phyloP scores from a whole-genome alignment of 2,888 invertebrate species.

The Idaea straminata region DNA sequence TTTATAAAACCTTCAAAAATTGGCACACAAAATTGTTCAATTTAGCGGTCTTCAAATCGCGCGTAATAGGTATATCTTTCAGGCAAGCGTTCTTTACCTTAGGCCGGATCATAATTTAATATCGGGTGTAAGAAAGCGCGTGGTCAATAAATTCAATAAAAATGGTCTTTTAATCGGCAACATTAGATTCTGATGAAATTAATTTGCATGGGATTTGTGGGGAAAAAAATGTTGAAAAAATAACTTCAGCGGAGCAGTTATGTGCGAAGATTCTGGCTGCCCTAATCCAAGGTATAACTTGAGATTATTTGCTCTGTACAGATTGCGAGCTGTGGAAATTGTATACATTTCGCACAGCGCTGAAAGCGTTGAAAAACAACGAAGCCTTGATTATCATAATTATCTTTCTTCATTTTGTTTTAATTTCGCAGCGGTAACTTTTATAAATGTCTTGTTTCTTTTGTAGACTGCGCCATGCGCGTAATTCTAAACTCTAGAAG shows the following conservation, averaged over 20 bases:
- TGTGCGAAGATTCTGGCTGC: background rate
- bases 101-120: too few species aligned
- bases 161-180: background rate
- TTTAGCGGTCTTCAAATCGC: background rate
- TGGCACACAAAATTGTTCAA: background rate
- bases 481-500: background rate
- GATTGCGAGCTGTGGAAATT: background rate
- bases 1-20: background rate
- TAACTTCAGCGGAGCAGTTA: background rate
- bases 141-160: too few species aligned
- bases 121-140: too few species aligned
- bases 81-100: too few species aligned
- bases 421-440: background rate
- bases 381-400: conserved; percentile 1
- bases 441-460: background rate
- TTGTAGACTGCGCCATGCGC: background rate
- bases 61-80: too few species aligned
- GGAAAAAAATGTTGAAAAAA: background rate
- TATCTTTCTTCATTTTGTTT: background rate
- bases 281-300: background rate
- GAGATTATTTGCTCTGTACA: background rate
- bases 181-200: background rate
- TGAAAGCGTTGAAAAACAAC: background rate
- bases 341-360: background rate
- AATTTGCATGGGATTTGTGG: background rate